These are phyloP conservation scores for roundworm (Caenorhabditis elegans) DNA, from an alignment of 1,140 invertebrate species.

Conservation along the genomic window DNA sequence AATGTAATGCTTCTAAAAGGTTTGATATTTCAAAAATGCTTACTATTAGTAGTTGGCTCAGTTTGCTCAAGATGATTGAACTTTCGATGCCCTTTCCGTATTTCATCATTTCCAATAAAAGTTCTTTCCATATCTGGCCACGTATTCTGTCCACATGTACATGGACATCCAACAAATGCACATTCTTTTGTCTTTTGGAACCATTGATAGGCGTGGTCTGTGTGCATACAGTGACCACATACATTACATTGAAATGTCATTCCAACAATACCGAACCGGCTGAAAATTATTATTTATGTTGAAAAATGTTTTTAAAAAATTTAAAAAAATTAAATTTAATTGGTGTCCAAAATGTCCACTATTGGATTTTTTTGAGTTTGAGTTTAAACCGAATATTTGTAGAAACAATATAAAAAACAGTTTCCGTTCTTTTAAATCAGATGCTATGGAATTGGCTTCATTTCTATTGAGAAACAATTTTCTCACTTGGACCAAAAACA, in stretches of 20 bases:
- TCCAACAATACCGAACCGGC: background rate
- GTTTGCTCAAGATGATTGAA: background rate
- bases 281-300: background rate
- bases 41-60: background rate
- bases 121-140: background rate
- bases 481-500: too few species aligned
- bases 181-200: background rate
- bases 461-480: too few species aligned
- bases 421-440: too few species aligned
- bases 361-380: too few species aligned
- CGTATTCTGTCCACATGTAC: background rate
- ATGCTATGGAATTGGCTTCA: too few species aligned
- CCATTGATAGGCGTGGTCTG: constrained; percentile 22
- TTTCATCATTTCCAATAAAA: background rate
- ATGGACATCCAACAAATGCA: constrained; percentile 2
- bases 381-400: too few species aligned
- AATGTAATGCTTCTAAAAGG: background rate
- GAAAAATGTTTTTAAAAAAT: too few species aligned
- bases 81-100: background rate
- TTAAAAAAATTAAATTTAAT: too few species aligned
- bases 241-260: background rate
- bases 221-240: constrained; percentile 32
- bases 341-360: too few species aligned
- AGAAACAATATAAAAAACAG: too few species aligned
- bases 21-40: background rate